Base-by-base conservation (phyloP, 2,888 invertebrate species). In the Drosophila pegasa region DNA sequence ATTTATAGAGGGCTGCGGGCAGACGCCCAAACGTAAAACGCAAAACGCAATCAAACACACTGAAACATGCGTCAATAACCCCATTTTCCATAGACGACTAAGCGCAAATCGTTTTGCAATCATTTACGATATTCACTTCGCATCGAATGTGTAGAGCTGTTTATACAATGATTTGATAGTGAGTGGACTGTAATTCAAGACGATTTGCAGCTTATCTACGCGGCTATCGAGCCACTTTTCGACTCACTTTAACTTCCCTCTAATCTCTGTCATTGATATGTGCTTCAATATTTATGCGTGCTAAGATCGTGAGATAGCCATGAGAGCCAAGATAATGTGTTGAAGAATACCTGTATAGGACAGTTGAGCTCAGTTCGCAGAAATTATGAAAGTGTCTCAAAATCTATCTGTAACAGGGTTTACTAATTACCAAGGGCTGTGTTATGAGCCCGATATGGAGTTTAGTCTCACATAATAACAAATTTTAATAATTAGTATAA, bases 61-160 rank as follows among this genome's bases (percentile, higher is more conserved):
- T 18, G 68, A 72, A 88, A 83, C 78, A 87, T 87, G 89, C 89
- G 84, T 88, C 89, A 85, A 85, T 88, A 85, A 85, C 84, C 84
- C 54, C 87, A 88, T 83, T 83, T 58, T 74, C 60, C 59, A 68
- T 72, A 68, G 61, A 60, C 67, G 61, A 60, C 64, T 63, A 55
- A 52, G 65, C 61, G 52, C 22, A 79, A 82, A 86, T 74, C 70
- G 71, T 68, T 71, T 63, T 50, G 50, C 66, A 70, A 73, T 56
- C 62, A 76, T 52, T 54, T 40, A 20, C 56, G 70, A 78, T 66
- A 40, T 73, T 73, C 58, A 27, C 68, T 62, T 71, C 50, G 68
- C 16, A 35, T 38, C 16, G 35, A 18, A 38, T 43, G 25, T 16
- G 7, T 35, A n/a, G 51, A 14, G 51, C 27, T 27, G 38, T 37